Base-by-base conservation (phyloP, 2,888 invertebrate genomes). In the Pasiphila rectangulata region DNA sequence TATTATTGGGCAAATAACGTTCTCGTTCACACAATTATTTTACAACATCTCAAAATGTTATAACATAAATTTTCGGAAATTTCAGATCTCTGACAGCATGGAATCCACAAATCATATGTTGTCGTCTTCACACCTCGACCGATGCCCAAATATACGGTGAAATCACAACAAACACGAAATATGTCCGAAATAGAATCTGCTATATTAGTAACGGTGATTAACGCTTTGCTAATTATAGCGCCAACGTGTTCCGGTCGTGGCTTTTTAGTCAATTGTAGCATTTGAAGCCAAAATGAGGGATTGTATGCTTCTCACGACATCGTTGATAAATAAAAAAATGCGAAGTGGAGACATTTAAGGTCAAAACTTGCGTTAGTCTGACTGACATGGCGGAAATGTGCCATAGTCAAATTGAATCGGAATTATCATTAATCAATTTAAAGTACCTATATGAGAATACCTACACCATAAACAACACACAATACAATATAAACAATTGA, bases 151-250 rank as follows among this genome's bases (percentile, higher is more conserved):
- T 23, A 32, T 23, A 51, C 39, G 44, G 40, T 43, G 43, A 47
- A 50, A 50, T 41, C 51, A 51, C 43, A 47, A 54, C 56, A 56
- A 48, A 44, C 52, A 50, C 46, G 47, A 40, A 49, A 52, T 46
- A 19, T 15, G 10, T 30, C 50, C 35, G 37, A 58, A 56, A 58
- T 54, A 58, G 39, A 39, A 17, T 20, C 20, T 6, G 44, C 42
- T 54, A 51, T 52, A 52, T 54, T 45, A 30, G 52, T 54, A 42
- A 38, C 51, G 27, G 54, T 58, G 54, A 58, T 56, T 48, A 56
- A 58, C 54, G 29, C 30, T 39, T 37, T 46, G 27, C 52, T 56
- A 54, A 56, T 56, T 56, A 49, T 52, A 58, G 32, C 40, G 38
- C 41, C 45, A 54, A 47, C 54, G 46, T 47, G 39, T 47, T 53